Evolutionary conservation across 2,797 vertebrate species (phyloP).

Genomic region (Echeneis naucrates): DNA sequence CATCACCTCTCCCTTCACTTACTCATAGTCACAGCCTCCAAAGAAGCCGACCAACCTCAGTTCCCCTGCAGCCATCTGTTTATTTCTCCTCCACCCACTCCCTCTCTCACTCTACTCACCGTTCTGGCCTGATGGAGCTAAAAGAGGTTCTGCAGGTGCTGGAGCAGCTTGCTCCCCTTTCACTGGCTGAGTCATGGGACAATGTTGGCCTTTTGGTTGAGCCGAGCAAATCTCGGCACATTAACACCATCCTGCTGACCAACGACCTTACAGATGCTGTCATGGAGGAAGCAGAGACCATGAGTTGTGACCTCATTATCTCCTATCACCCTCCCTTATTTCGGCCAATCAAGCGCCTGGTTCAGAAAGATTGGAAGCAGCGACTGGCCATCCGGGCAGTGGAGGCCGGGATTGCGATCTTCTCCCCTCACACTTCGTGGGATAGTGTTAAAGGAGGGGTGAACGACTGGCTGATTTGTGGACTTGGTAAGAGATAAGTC

Average conservation of each 20-base stretch:
- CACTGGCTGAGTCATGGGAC: conserved; percentile 95
- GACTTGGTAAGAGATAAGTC: conserved; percentile 87
- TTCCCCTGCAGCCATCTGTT: not conserved
- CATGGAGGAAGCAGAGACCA: conserved; percentile 89
- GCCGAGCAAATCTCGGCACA: conserved; percentile 86
- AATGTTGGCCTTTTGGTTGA: conserved; percentile 95
- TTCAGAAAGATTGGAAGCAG: conserved; percentile 93
- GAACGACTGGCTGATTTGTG: conserved; percentile 92
- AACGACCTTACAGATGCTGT: conserved; percentile 92
- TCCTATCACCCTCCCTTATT: conserved; percentile 96
- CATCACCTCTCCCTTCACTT: not conserved
- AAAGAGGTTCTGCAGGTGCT: conserved; percentile 85
- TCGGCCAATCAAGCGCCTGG: conserved; percentile 87
- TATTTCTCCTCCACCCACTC: conserved; percentile 1
- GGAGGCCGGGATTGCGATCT: conserved; percentile 90
- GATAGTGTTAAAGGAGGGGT: conserved; percentile 91
- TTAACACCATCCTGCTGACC: conserved; percentile 90
- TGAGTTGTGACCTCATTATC: conserved; percentile 88
- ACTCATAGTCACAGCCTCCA: conserved; percentile 6
- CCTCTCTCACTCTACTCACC: conserved; percentile 16
- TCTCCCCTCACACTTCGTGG: conserved; percentile 95
- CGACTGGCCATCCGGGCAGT: conserved; percentile 88
- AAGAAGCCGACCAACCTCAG: not conserved
- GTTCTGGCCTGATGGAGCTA: conserved; percentile 83
- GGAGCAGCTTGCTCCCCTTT: conserved; percentile 89